phyloP scores from a whole-genome alignment of 2,113 vertebrate genomes.

The Argyrosomus japonicus region DNA sequence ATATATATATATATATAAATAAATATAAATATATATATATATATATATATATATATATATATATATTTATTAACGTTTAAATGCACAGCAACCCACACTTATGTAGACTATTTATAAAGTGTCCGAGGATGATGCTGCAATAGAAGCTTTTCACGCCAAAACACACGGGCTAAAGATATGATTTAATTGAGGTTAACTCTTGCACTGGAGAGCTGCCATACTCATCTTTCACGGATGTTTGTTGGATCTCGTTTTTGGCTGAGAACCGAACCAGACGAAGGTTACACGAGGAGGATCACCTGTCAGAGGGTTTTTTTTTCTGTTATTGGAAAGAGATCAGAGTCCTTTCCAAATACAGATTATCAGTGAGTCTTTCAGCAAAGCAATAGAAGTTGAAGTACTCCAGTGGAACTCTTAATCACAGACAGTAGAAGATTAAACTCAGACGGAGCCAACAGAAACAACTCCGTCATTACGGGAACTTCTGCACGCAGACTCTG shows the following conservation, averaged over 20 bases:
- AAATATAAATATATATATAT: no score
- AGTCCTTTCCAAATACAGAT: not conserved
- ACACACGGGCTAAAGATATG: conserved; percentile 35
- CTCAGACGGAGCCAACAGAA: conserved; percentile 14
- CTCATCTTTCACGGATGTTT: not conserved
- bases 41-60: no score
- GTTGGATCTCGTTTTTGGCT: conserved; percentile 28
- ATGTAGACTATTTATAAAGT: not conserved
- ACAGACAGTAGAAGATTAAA: not conserved
- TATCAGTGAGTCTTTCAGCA: not conserved
- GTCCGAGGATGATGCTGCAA: not conserved
- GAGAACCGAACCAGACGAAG: conserved; percentile 3
- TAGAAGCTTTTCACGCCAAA: conserved; percentile 6
- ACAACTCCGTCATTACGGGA: conserved; percentile 20
- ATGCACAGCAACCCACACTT: not conserved
- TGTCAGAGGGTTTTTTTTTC: not conserved
- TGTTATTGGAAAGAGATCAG: conserved; percentile 8
- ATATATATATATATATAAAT: no score
- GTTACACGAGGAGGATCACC: conserved; percentile 5
- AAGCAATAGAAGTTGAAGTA: not conserved
- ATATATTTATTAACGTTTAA: not conserved
- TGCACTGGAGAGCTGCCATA: conserved; percentile 41
- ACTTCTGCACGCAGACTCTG: not conserved
- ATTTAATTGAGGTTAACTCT: conserved; percentile 54
- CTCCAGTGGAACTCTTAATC: not conserved